Evolutionary conservation across 2,113 vertebrate species (phyloP), one percentile per base, ranked within the genome.

Genomic region (Corythoichthys haematopterus): DNA sequence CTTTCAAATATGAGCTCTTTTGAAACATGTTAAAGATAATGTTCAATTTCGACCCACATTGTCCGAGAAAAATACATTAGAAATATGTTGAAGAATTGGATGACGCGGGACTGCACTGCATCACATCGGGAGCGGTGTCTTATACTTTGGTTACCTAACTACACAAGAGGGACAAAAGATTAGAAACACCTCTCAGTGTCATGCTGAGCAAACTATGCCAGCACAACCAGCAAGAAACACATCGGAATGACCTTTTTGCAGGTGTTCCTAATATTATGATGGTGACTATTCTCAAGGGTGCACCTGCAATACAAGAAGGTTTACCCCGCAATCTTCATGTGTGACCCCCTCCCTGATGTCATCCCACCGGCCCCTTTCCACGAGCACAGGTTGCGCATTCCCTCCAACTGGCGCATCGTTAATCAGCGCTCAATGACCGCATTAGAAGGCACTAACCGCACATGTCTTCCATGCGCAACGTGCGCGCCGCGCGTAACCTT

Each of bases 221-320:
- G 38, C 10, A 45, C 37, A 40, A 11, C 16, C 6, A 38, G 51
- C 9, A 35, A 53, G 8, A 53, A 53, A 40, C 40, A 9, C 36
- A 16, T n/a, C 36, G n/a, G 11, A 60, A n/a, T 40, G 7, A 61
- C 12, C n/a, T 6, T 45, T 43, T 10, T 45, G 60, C 43, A 46
- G 60, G 43, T 46, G 60, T 47, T 46, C 40, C n/a, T 36, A 57
- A 36, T 57, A 15, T 36, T 36, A 33, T 57, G 33, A 12, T 28
- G 28, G 6, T 52, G 9, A 51, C 4, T 0, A 15, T 38, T 16
- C 10, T 6, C 43, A 57, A 66, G 2, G 35, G 51, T 60, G 71
- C 80, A 87, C 78, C 85, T 87, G 86, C 84, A 88, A 43, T 83
- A 86, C 84, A 71, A 73, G 67, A 66, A 68, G 65, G 63, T 66